Conservation (phyloP, 2,797 vertebrate species). For the Tangara arthus region DNA sequence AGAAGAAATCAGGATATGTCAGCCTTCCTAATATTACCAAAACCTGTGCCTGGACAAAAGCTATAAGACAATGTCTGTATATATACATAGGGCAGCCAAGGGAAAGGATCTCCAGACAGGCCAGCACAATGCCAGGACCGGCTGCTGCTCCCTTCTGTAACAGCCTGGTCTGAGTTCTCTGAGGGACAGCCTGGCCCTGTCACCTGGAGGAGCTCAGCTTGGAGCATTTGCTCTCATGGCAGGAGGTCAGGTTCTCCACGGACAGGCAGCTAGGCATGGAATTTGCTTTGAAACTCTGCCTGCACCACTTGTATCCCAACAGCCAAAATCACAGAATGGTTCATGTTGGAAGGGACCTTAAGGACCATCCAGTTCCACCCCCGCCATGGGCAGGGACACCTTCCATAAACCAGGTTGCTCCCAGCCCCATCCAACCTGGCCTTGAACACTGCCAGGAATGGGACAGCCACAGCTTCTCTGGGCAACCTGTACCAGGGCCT, state of each 20-base stretch:
- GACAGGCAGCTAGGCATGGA: fast-evolving
- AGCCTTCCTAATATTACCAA: background rate
- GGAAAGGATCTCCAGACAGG: background rate
- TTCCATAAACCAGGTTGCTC: background rate
- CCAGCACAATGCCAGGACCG: background rate
- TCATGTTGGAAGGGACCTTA: background rate
- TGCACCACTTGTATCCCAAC: background rate
- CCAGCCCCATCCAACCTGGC: background rate
- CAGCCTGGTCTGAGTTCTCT: background rate
- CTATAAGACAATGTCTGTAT: background rate
- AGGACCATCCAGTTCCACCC: background rate
- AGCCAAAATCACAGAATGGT: background rate
- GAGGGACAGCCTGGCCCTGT: background rate
- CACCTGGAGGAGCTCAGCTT: background rate
- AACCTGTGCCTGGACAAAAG: background rate
- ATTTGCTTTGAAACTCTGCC: background rate
- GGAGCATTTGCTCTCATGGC: background rate
- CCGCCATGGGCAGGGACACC: background rate
- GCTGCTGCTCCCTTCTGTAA: background rate
- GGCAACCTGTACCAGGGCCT: background rate
- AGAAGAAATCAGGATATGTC: background rate
- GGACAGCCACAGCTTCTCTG: background rate
- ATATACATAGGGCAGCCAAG: background rate
- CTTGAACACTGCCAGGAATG: background rate
- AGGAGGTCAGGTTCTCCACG: background rate